These are phyloP conservation scores for Apis laboriosa DNA, from an alignment of 1,140 invertebrate species.

Conservation along the genomic window DNA sequence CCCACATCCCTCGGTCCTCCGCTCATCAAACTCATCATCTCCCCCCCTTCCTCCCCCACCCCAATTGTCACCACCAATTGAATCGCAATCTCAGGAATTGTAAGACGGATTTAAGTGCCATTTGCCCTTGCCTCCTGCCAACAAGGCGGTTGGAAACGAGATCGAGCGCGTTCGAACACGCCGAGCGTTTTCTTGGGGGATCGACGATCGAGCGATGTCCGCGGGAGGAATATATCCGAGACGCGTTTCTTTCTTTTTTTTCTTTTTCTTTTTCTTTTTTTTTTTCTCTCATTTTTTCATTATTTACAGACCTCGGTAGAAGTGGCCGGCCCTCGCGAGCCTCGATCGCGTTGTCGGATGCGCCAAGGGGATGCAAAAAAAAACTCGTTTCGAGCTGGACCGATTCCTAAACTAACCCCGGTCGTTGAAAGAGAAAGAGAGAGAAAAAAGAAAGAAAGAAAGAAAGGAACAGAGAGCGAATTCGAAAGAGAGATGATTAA, in stretches of 20 bases:
- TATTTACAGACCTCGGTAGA: slow-evolving; percentile 41
- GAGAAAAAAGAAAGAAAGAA: neutral
- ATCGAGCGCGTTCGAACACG: slow-evolving; percentile 28
- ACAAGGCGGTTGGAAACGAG: slow-evolving; percentile 40
- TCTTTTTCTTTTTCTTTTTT: neutral
- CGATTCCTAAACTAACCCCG: neutral
- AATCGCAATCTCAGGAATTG: slow-evolving; percentile 63
- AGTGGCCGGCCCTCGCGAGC: neutral
- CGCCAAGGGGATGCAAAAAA: neutral
- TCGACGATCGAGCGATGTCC: slow-evolving; percentile 41
- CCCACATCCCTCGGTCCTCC: neutral
- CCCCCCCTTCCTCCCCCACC: slow-evolving; percentile 6
- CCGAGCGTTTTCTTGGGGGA: slow-evolving; percentile 1
- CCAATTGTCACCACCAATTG: slow-evolving; percentile 47
- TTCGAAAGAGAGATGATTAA: neutral
- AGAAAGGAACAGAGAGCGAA: neutral
- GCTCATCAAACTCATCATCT: slow-evolving; percentile 13
- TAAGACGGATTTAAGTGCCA: slow-evolving; percentile 68
- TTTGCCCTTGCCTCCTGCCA: slow-evolving; percentile 45
- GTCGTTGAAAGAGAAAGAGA: neutral
- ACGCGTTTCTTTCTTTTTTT: neutral
- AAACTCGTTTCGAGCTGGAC: neutral
- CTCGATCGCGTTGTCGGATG: slow-evolving; percentile 13
- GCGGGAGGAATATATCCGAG: slow-evolving; percentile 28
- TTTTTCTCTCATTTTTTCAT: neutral